phyloP scores from a whole-genome alignment of 2,888 invertebrate species.

The Creontiades dilutus region DNA sequence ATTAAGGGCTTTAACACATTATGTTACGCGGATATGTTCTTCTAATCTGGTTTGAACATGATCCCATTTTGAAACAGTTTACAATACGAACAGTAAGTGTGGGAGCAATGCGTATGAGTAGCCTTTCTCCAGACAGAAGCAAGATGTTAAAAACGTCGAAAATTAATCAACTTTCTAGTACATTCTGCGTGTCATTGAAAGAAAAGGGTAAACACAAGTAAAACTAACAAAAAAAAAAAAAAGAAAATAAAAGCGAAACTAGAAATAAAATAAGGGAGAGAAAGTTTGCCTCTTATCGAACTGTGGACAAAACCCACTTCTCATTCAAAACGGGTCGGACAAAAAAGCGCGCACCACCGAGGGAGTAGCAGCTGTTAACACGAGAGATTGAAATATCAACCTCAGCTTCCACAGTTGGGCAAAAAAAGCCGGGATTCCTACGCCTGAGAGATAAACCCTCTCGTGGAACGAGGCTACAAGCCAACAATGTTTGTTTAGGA shows the following conservation, averaged over 20 bases:
- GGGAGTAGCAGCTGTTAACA: constrained; percentile 68
- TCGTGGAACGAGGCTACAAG: constrained; percentile 62
- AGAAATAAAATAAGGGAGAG: background rate
- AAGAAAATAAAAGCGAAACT: background rate
- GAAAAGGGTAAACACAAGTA: background rate
- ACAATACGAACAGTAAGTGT: too few relatives aligned
- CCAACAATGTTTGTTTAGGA: constrained; percentile 69
- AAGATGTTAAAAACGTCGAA: background rate
- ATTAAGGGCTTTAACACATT: too few relatives aligned
- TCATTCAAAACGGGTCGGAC: constrained; percentile 40
- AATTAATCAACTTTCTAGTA: background rate
- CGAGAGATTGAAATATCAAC: constrained; percentile 69
- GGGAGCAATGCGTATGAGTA: too few relatives aligned
- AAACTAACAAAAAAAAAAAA: background rate
- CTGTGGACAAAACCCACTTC: constrained; percentile 51
- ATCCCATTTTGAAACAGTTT: too few relatives aligned
- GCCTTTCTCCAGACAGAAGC: background rate
- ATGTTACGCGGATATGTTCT: too few relatives aligned
- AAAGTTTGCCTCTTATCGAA: constrained; percentile 34
- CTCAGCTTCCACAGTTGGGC: constrained; percentile 35
- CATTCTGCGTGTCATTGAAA: constrained; percentile 13
- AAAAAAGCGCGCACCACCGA: constrained; percentile 52
- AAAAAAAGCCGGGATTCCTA: constrained; percentile 50
- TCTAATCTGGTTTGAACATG: too few relatives aligned
- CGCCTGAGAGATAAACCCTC: constrained; percentile 60